Conservation (phyloP, 1,140 invertebrate genomes). For the Drosophila ananassae region DNA sequence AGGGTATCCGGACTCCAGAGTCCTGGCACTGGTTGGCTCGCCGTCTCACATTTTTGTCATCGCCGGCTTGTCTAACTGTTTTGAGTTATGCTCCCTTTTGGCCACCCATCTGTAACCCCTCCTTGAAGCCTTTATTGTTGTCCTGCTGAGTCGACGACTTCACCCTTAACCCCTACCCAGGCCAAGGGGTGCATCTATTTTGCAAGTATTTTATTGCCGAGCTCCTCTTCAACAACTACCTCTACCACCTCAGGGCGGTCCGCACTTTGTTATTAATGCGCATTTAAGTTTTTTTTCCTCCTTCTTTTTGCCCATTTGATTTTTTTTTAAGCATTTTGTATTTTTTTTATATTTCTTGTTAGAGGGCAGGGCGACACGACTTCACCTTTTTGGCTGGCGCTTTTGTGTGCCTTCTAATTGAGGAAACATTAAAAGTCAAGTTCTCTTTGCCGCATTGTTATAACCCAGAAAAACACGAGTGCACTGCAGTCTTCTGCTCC, state of each 20-base stretch:
- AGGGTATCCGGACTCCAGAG: conserved; percentile 6
- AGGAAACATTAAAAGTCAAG: conserved; percentile 82
- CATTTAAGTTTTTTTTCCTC: conserved; percentile 69
- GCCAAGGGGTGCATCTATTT: conserved; percentile 53
- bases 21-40: conserved; percentile 36
- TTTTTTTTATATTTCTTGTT: conserved; percentile 21
- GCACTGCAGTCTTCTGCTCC: conserved; percentile 61
- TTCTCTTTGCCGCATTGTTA: conserved; percentile 80
- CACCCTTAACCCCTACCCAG: neutral
- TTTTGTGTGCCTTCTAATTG: conserved; percentile 77
- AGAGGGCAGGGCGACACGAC: conserved; percentile 46
- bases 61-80: conserved; percentile 63
- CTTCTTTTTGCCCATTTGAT: conserved; percentile 25
- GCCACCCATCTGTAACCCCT: conserved; percentile 6
- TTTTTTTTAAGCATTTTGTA: conserved; percentile 19
- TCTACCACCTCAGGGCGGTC: conserved; percentile 29
- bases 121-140: conserved; percentile 35
- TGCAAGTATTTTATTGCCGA: conserved; percentile 59
- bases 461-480: conserved; percentile 81
- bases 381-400: conserved; percentile 74
- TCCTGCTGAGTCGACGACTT: conserved; percentile 6
- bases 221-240: conserved; percentile 26
- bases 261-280: conserved; percentile 80
- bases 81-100: conserved; percentile 59
- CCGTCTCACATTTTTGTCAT: conserved; percentile 69